A percentile compares a stretch with the other conserved stretches of the same genome.
Evolutionary conservation across 2,113 vertebrate species (phyloP).

Genomic region (Erythrocercus mccallii): DNA sequence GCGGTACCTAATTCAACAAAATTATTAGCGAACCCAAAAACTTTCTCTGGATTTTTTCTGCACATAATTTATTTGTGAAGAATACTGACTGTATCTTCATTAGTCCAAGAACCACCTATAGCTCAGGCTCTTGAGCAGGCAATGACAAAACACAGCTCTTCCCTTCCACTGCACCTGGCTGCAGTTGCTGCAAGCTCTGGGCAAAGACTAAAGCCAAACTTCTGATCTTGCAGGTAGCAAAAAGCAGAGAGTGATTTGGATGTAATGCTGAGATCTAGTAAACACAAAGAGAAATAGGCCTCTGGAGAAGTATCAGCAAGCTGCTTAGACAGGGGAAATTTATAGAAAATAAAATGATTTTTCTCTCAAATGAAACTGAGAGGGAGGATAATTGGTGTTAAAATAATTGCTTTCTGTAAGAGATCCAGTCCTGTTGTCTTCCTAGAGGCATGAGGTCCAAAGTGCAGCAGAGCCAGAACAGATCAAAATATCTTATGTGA

Average conservation of each 20-base stretch:
- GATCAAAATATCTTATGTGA: not conserved
- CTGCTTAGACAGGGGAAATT: not conserved
- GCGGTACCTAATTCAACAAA: not conserved
- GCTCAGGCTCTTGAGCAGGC: not conserved
- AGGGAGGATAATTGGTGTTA: not conserved
- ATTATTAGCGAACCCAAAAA: not conserved
- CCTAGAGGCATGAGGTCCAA: not conserved
- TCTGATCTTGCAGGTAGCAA: not conserved
- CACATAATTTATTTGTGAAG: not conserved
- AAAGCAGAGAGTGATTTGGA: not conserved
- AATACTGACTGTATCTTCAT: not conserved
- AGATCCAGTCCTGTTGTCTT: not conserved
- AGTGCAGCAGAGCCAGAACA: not conserved
- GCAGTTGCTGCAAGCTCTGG: not conserved
- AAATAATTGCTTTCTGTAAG: not conserved
- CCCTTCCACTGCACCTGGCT: not conserved
- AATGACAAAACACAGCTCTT: not conserved
- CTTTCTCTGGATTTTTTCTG: fast-evolving
- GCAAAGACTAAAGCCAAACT: not conserved
- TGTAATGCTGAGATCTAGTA: not conserved
- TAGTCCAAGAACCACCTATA: not conserved
- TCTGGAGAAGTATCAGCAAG: not conserved
- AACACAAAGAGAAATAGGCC: not conserved
- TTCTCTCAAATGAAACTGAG: not conserved
- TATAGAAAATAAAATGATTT: not conserved